These are phyloP conservation scores for Anser cygnoides DNA, from an alignment of 2,113 vertebrate genomes.

Conservation along the genomic window DNA sequence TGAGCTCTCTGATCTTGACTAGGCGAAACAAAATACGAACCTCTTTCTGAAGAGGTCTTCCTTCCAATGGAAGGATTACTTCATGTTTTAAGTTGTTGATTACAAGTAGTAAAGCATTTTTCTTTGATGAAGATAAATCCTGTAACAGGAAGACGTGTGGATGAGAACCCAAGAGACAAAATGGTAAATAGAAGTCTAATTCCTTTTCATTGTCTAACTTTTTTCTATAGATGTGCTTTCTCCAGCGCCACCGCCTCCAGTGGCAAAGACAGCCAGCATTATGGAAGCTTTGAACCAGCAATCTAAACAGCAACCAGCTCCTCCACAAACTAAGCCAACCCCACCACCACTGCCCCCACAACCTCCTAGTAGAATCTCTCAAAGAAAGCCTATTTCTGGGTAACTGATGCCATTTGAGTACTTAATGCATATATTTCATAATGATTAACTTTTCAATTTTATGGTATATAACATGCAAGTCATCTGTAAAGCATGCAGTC, in stretches of 20 bases:
- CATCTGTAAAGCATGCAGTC: neutral
- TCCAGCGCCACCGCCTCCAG: conserved; percentile 77
- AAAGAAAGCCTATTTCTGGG: conserved; percentile 85
- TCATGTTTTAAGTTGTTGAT: neutral
- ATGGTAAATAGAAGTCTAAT: neutral
- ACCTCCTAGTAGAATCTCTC: conserved; percentile 79
- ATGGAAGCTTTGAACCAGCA: conserved; percentile 88
- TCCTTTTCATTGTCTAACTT: neutral
- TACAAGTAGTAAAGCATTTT: neutral
- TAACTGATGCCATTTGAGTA: conserved; percentile 49
- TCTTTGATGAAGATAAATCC: neutral
- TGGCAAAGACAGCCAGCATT: conserved; percentile 82
- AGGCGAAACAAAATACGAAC: neutral
- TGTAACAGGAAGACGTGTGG: neutral
- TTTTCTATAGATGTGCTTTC: conserved; percentile 77
- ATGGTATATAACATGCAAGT: neutral
- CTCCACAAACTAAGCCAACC: conserved; percentile 66
- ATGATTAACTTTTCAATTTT: neutral
- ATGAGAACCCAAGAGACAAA: neutral
- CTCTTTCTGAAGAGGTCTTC: neutral
- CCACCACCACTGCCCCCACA: conserved; percentile 79
- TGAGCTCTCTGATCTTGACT: neutral
- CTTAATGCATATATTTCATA: neutral
- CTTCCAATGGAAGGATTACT: neutral
- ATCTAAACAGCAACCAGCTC: conserved; percentile 77